A percentile compares a stretch with the other conserved stretches of the same genome.
phyloP scores from a whole-genome alignment of 2,888 invertebrate genomes.

The Blastobasis lacticolella region DNA sequence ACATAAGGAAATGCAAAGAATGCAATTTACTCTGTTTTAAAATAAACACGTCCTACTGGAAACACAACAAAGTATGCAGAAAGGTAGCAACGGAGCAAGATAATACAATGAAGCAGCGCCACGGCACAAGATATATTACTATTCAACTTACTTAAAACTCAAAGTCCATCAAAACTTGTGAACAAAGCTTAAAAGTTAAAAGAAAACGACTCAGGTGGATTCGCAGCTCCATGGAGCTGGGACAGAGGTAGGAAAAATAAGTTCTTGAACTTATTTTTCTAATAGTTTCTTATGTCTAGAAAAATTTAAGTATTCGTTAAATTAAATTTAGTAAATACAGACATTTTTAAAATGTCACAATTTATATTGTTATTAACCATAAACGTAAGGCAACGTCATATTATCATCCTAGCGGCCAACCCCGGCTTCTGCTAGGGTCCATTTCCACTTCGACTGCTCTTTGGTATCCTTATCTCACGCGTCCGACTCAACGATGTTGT shows the following conservation, averaged over 20 bases:
- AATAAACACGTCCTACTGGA: background rate
- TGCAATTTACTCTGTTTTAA: too few relatives aligned
- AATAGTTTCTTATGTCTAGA: too few relatives aligned
- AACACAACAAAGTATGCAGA: constrained; percentile 11
- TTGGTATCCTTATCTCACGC: too few relatives aligned
- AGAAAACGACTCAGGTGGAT: constrained; percentile 71
- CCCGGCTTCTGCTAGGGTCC: too few relatives aligned
- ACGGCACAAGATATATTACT: constrained; percentile 65
- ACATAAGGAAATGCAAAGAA: too few relatives aligned
- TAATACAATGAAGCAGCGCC: constrained; percentile 42
- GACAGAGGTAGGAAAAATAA: background rate
- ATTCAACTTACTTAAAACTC: constrained; percentile 72
- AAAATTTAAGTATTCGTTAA: background rate
- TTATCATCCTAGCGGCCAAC: too few relatives aligned
- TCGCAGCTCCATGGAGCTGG: constrained; percentile 19
- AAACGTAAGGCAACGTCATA: background rate
- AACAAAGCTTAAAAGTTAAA: constrained; percentile 73
- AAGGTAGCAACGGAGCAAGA: constrained; percentile 27
- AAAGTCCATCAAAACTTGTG: constrained; percentile 69
- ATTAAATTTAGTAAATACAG: background rate
- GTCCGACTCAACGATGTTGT: too few relatives aligned
- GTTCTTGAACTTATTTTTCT: background rate
- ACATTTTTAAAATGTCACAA: background rate
- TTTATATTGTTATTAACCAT: background rate
- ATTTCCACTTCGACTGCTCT: too few relatives aligned